Evolutionary conservation across 2,113 vertebrate genomes (phyloP), one percentile per base, ranked within the genome.

Genomic region (Rattus norvegicus): DNA sequence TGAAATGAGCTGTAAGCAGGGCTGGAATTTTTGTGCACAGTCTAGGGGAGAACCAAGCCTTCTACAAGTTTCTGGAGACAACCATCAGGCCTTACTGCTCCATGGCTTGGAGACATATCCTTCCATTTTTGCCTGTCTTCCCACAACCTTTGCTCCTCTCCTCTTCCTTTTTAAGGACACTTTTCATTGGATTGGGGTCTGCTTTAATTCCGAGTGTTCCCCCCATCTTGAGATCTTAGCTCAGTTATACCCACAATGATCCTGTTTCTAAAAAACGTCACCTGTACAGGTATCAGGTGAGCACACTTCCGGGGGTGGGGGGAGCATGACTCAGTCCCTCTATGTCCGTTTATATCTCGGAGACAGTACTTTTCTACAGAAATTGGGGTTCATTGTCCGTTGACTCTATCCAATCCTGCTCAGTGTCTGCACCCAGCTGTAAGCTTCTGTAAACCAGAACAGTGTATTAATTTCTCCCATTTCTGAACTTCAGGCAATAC

Each of bases 361-460:
- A 13, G 43, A 36, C 49, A 63, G 83, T 56, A 59, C 91, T 87
- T 92, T 39, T 28, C 70, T 9, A 86, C 7, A 49, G 84, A 67
- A 49, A 33, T 76, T 85, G 79, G 61, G 83, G 83, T 79, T 87
- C 85, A 69, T 88, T 70, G 90, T 75, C n/a, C 2, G 2, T 88
- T 87, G 39, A 96, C 47, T 94, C 95, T 84, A 79, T 36, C 43
- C 91, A 84, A 67, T 81, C 39, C 52, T 92, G 36, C 47, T 91
- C 47, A 33, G 59, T 87, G 84, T 86, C 54, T 47, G 49, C 49
- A 47, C 69, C 14, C 67, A 73, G 72, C 28, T 69, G 67, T 75
- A 75, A 88, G n/a, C 59, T 61, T 47, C 30, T 93, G 26, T 30
- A 88, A 76, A 65, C 72, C 73, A 72, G 92, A 90, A 90, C 75